Base-by-base conservation (phyloP, 2,888 invertebrate genomes). In the Trilocha varians region DNA sequence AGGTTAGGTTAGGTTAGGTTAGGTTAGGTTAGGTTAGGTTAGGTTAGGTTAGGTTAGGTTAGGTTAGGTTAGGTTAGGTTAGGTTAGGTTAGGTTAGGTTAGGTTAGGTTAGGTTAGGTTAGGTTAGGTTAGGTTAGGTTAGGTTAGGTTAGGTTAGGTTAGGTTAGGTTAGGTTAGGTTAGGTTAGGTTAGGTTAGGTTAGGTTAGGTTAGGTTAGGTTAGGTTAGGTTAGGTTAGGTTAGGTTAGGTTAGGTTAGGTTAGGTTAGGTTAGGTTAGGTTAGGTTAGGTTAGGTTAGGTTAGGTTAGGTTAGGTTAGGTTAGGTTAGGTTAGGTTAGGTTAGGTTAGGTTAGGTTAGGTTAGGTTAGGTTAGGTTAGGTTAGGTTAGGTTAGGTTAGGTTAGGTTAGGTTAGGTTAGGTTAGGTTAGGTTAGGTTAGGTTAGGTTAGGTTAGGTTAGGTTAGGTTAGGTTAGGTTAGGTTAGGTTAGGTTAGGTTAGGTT, bases 401-500 rank as follows among this genome's bases (percentile, higher is more conserved):
- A 38, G 38, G 38, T 38, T 38, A 13, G 18, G 38, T 16, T 35
- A 35, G 34, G 13, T 16, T 16, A 14, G 35, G 17, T 11, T 36
- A 13, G 5, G 13, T 32, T 9, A 5, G 8, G 5, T 39, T 39
- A 42, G 39, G 42, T 42, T 42, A 39, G 41, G 41, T 38, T 41
- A 41, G 41, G 41, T 38, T 41, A 41, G 41, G 41, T 38, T 41
- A 41, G 41, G 41, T 38, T 41, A 41, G 41, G 41, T 38, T 41
- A 41, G 38, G 42, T 38, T 42, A 42, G 42, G 42, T 38, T 42
- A 42, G 42, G 42, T 42, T 42, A 42, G 42, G 42, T 38, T 42
- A 42, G 41, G 41, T 41, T 41, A 41, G 41, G 41, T 41, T 41
- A 37, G 33, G 25, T 18, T 53, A 47, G 48, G 52, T 48, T 52